Evolutionary conservation across 1,140 invertebrate genomes (phyloP).

Genomic region (Vanessa atalanta): DNA sequence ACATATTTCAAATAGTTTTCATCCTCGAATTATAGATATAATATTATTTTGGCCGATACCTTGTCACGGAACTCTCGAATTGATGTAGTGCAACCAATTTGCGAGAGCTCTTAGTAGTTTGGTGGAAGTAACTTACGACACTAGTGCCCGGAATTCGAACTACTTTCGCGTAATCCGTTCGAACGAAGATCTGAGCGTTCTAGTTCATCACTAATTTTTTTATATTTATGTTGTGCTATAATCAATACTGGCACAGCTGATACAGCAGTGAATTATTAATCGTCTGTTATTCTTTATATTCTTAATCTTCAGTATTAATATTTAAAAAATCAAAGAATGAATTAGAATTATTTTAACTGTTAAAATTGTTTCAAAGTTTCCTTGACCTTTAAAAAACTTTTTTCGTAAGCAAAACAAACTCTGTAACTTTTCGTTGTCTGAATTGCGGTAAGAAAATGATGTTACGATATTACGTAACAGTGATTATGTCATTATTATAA

Average conservation of each 20-base stretch:
- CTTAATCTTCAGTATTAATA: neutral
- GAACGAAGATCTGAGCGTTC: slow-evolving; percentile 27
- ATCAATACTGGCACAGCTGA: neutral
- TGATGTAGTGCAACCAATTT: slow-evolving; percentile 43
- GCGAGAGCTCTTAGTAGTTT: slow-evolving; percentile 46
- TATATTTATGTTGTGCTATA: neutral
- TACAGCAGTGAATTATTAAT: too few relatives aligned
- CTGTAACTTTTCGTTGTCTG: neutral
- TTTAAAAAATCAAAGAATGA: neutral
- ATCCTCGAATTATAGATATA: too few relatives aligned
- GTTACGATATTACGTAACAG: slow-evolving; percentile 5
- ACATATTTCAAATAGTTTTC: too few relatives aligned
- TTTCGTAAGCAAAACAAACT: neutral
- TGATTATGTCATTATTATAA: slow-evolving; percentile 3
- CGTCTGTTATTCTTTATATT: neutral
- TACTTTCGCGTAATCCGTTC: slow-evolving; percentile 71
- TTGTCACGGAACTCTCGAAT: slow-evolving; percentile 16
- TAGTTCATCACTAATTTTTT: slow-evolving; percentile 18
- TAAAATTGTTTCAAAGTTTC: neutral
- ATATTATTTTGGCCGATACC: neutral
- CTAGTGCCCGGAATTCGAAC: slow-evolving; percentile 67
- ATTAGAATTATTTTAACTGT: neutral
- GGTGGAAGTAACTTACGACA: slow-evolving; percentile 67
- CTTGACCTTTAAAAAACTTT: slow-evolving; percentile 6
- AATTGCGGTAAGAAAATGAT: slow-evolving; percentile 2